Conservation (phyloP, 2,888 invertebrate genomes). For the Biston stratarius region DNA sequence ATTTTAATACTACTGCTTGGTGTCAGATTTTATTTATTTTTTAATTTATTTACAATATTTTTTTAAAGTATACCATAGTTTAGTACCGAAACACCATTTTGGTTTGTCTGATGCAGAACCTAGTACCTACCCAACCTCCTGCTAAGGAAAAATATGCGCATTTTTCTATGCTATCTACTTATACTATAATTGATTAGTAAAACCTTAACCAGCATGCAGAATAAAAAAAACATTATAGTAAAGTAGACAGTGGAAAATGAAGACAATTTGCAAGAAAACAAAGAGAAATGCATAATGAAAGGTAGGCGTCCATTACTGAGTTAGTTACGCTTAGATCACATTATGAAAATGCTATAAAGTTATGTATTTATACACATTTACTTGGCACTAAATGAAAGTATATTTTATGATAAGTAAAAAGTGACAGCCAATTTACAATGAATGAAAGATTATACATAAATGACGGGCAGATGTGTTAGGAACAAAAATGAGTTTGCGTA, state of each 20-base stretch:
- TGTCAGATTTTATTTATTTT: too few relatives aligned
- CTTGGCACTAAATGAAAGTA: neutral
- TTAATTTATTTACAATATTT: too few relatives aligned
- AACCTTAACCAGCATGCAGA: slow-evolving; percentile 4
- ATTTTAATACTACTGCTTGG: too few relatives aligned
- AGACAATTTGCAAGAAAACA: neutral
- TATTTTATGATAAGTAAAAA: neutral
- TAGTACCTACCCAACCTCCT: too few relatives aligned
- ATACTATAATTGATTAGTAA: neutral
- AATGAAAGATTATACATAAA: slow-evolving; percentile 10
- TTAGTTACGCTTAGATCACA: too few relatives aligned
- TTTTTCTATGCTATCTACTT: too few relatives aligned
- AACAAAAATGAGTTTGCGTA: slow-evolving; percentile 77
- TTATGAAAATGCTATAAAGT: neutral
- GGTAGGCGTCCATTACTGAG: neutral
- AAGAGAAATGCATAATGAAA: neutral
- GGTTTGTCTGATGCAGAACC: too few relatives aligned
- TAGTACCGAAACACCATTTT: too few relatives aligned
- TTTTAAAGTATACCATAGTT: too few relatives aligned
- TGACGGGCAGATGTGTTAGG: slow-evolving; percentile 56
- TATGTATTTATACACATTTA: neutral
- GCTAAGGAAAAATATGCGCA: too few relatives aligned
- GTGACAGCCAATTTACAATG: slow-evolving; percentile 6
- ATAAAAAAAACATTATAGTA: neutral
- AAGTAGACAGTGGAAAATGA: neutral